Evolutionary conservation across 2,888 invertebrate genomes (phyloP).

Genomic region (Synanthedon tipuliformis): DNA sequence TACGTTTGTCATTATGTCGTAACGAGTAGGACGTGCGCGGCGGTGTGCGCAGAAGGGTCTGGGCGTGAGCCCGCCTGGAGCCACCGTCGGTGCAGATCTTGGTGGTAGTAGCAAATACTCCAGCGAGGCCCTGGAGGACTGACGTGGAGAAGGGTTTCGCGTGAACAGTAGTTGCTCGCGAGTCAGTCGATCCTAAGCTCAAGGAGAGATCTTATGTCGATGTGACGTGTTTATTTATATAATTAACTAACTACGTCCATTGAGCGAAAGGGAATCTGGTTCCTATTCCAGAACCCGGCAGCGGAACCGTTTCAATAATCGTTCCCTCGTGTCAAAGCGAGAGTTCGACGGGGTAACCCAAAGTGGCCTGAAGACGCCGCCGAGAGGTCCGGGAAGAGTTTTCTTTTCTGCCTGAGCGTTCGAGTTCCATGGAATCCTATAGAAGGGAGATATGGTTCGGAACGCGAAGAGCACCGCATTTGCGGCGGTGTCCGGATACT

Average conservation of each 20-base stretch:
- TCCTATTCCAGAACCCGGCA: background rate
- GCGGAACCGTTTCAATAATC: background rate
- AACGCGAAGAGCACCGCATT: background rate
- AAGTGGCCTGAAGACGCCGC: background rate
- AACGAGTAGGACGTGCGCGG: conserved; percentile 66
- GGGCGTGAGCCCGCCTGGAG: background rate
- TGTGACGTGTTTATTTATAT: background rate
- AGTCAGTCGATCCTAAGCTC: background rate
- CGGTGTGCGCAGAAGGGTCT: background rate
- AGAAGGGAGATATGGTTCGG: background rate
- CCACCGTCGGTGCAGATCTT: conserved; percentile 1
- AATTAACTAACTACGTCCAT: background rate
- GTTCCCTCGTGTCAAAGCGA: background rate
- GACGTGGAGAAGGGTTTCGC: background rate
- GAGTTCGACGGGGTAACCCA: background rate
- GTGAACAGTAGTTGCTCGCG: background rate
- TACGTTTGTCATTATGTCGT: conserved; percentile 61
- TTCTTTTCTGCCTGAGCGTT: background rate
- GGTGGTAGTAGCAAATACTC: conserved; percentile 1
- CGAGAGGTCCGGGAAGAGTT: background rate
- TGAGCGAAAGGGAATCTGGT: background rate
- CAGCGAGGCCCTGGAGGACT: background rate
- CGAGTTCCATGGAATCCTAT: background rate
- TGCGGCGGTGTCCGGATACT: background rate
- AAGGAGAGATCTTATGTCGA: background rate